Percentiles rank a stretch among this genome's conserved stretches.
These are phyloP conservation scores for Sebastes oblongus DNA, from an alignment of 2,797 vertebrate species.

Conservation along the genomic window DNA sequence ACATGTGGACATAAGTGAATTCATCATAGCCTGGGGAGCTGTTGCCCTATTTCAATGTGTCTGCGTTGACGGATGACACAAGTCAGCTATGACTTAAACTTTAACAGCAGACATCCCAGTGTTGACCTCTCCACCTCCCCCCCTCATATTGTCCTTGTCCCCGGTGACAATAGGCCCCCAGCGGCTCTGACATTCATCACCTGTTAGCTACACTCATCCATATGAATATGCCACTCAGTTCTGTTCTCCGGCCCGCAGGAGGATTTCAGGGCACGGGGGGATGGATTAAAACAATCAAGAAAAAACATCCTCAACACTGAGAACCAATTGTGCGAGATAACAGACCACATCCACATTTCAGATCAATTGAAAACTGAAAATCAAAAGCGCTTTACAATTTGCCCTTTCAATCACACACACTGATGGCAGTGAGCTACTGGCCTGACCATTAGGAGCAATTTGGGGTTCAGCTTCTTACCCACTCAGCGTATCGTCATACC, in stretches of 20 bases:
- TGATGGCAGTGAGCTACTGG: neutral
- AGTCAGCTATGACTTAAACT: conserved; percentile 63
- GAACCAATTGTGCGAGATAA: conserved; percentile 45
- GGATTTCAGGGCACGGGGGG: conserved; percentile 35
- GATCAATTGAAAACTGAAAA: conserved; percentile 5
- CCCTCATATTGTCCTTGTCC: conserved; percentile 79
- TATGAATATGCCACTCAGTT: conserved; percentile 67
- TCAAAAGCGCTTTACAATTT: neutral
- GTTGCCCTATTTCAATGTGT: conserved; percentile 53
- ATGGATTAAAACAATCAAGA: conserved; percentile 66
- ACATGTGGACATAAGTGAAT: conserved; percentile 16
- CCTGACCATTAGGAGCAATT: neutral
- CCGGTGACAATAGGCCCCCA: conserved; percentile 75
- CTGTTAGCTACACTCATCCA: conserved; percentile 75
- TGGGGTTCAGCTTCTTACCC: neutral
- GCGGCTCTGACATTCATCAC: conserved; percentile 80
- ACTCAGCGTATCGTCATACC: too few relatives aligned
- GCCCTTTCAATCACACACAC: neutral
- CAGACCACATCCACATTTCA: conserved; percentile 28
- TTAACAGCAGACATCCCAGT: conserved; percentile 59
- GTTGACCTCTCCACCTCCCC: conserved; percentile 62
- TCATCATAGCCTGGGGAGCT: conserved; percentile 42
- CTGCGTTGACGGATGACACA: conserved; percentile 70
- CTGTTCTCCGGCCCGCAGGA: conserved; percentile 53
- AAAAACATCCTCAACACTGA: conserved; percentile 69